Conservation (phyloP, 2,888 invertebrate genomes). For the Antitype chi region DNA sequence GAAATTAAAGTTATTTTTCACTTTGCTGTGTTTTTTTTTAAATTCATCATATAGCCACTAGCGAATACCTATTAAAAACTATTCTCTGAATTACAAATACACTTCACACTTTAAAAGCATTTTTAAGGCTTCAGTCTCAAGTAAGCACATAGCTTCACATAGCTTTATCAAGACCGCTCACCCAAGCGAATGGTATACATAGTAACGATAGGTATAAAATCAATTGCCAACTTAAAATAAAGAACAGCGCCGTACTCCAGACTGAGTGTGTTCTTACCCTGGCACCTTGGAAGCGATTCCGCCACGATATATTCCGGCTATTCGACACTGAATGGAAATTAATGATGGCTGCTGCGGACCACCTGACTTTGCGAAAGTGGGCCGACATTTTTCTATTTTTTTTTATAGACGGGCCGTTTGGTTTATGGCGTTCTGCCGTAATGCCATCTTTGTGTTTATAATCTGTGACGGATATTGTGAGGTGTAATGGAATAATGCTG, state of each 20-base stretch:
- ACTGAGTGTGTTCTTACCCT: conserved; percentile 64
- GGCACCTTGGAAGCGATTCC: conserved; percentile 63
- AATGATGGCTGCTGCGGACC: conserved; percentile 83
- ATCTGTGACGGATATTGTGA: conserved; percentile 28
- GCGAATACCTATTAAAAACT: too few species aligned
- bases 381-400: conserved; percentile 77
- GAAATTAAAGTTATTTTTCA: too few species aligned
- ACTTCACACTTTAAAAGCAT: background rate
- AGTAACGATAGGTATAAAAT: conserved; percentile 55
- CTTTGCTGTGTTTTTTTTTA: too few species aligned
- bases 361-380: conserved; percentile 85
- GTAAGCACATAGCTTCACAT: background rate
- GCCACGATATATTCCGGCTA: conserved; percentile 73
- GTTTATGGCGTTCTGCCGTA: conserved; percentile 75
- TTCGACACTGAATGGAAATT: conserved; percentile 87
- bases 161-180: conserved; percentile 9
- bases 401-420: conserved; percentile 74
- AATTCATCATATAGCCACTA: background rate
- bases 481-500: conserved; percentile 24
- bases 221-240: conserved; percentile 72
- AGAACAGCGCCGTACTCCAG: conserved; percentile 63
- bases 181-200: conserved; percentile 23
- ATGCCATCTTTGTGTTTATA: conserved; percentile 66
- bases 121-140: conserved; percentile 15
- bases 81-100: background rate